phyloP scores from a whole-genome alignment of 2,113 vertebrate species.

The Balaeniceps rex region DNA sequence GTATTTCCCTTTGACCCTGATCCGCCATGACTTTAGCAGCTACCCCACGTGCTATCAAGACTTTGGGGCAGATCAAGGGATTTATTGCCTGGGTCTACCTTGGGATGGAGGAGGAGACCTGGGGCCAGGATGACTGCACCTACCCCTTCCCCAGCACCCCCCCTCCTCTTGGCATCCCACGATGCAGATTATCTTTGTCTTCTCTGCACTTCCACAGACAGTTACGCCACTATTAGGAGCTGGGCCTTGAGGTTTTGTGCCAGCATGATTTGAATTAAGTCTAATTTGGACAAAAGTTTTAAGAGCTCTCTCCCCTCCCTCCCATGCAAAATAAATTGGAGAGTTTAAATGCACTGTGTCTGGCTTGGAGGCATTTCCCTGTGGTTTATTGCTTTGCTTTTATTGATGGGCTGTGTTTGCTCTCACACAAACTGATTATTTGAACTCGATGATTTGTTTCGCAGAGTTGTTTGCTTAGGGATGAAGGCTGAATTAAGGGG shows the following conservation, averaged over 20 bases:
- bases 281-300: neutral
- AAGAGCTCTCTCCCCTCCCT: neutral
- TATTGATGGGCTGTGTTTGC: neutral
- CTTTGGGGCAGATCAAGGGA: neutral
- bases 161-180: neutral
- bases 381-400: slow-evolving; percentile 31
- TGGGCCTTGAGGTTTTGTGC: neutral
- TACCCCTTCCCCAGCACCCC: neutral
- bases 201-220: neutral
- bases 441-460: neutral
- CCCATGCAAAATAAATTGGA: neutral
- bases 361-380: slow-evolving; percentile 22
- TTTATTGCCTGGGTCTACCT: neutral
- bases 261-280: neutral
- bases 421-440: slow-evolving; percentile 24
- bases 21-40: neutral
- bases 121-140: neutral
- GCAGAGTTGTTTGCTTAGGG: neutral
- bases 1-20: neutral
- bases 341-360: neutral
- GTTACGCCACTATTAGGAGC: neutral
- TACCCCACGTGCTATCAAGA: neutral
- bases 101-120: neutral
- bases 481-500: neutral
- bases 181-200: neutral